Conservation (phyloP, 1,140 invertebrate species). For the Leptinotarsa lineolata region DNA sequence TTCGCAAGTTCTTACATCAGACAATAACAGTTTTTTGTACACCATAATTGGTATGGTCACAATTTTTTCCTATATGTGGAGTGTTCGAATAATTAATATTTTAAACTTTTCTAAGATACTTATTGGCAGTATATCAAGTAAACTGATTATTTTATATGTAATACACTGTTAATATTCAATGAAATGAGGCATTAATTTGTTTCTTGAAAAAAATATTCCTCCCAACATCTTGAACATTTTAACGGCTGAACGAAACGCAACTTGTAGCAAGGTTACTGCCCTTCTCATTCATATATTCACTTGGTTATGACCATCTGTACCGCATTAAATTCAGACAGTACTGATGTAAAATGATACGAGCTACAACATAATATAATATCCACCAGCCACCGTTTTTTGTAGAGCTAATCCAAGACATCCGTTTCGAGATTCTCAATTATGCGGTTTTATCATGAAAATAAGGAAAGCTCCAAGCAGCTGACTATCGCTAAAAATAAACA, state of each 20-base stretch:
- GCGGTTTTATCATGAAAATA: conserved; percentile 6
- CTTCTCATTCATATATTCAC: conserved; percentile 6
- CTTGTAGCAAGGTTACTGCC: neutral
- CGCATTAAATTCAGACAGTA: neutral
- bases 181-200: no score
- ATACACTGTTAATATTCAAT: no score
- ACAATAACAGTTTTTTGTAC: no score
- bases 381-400: neutral
- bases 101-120: no score
- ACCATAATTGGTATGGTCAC: no score
- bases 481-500: conserved; percentile 1
- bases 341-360: neutral
- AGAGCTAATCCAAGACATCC: conserved; percentile 5
- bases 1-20: no score
- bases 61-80: no score
- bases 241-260: neutral
- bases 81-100: no score
- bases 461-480: neutral
- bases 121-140: no score
- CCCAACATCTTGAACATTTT: neutral
- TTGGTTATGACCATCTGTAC: conserved; percentile 2
- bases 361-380: neutral
- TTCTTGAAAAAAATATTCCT: neutral
- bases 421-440: neutral
- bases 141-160: no score